Evolutionary conservation across 2,888 invertebrate species (phyloP), one percentile per base, ranked within the genome.

Genomic region (Drosophila greeni): DNA sequence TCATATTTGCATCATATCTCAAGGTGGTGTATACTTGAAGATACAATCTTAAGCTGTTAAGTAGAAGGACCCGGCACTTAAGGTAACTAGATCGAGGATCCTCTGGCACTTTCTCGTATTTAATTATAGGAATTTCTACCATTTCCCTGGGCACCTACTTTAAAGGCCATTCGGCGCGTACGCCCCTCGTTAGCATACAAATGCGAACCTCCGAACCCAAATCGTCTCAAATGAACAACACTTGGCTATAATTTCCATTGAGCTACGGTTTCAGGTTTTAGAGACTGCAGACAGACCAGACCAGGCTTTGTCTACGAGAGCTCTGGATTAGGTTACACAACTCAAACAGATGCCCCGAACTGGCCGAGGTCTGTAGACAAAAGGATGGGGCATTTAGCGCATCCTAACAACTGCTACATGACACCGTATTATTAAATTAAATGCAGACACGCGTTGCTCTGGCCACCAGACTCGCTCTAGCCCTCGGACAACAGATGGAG

Each of bases 341-440:
- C 70, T 83, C 84, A 65, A 70, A 82, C 79, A 80, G 79, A 80
- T 80, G 79, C 66, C 55, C 55, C 53, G 57, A 31, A 9, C 29
- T 16, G 11, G 7, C 31, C 20, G 12, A 16, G 52, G 29, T 33
- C 42, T 33, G 20, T 48, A 12, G 48, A 40, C 60, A 43, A 43
- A 66, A 66, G 80, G 65, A 61, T 43, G 80, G 77, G 65, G 66
- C 78, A 83, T 78, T 80, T 84, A 82, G 74, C 74, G 82, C 79
- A 74, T 78, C 74, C 79, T 78, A 84, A 84, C 84, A 75, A 80
- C 84, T 82, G 84, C 84, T 62, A 84, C 75, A 84, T 75, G 79
- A 84, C 82, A 84, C 82, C 79, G 70, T 80, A 74, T 84, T 82
- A 80, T 84, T 80, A 84, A 75, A 82, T 75, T 78, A 84, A 82